Conservation (phyloP, 1,140 invertebrate genomes). For the Saxidomus purpurata region DNA sequence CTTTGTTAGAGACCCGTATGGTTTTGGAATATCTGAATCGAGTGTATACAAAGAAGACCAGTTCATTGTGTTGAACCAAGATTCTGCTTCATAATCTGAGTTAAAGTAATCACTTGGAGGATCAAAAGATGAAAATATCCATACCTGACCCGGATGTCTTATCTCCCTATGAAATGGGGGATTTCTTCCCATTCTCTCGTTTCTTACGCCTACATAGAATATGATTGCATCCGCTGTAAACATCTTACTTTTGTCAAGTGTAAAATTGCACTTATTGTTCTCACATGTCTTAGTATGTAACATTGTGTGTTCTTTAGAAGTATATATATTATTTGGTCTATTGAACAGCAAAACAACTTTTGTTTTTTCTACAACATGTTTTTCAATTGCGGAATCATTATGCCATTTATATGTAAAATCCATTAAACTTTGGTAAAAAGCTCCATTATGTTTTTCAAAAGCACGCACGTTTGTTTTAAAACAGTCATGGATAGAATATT, state of each 20-base stretch:
- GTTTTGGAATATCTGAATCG: neutral
- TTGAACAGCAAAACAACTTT: too few relatives aligned
- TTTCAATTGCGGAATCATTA: too few relatives aligned
- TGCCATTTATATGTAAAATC: too few relatives aligned
- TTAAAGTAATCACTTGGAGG: neutral
- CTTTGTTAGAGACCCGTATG: neutral
- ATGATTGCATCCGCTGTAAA: neutral
- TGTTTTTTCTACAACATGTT: too few relatives aligned
- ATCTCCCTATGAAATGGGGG: neutral
- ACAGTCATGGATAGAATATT: too few relatives aligned
- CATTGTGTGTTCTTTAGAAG: neutral
- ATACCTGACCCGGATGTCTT: neutral
- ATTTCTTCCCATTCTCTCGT: neutral
- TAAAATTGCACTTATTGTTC: neutral
- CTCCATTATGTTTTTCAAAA: too few relatives aligned
- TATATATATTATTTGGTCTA: too few relatives aligned
- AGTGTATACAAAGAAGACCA: neutral
- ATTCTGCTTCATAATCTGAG: neutral
- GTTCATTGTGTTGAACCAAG: neutral
- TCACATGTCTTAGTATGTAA: neutral
- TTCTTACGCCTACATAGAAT: neutral
- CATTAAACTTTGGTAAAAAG: too few relatives aligned
- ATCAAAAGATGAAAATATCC: neutral
- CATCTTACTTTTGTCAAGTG: neutral
- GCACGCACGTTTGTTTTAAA: too few relatives aligned